Base-by-base conservation (phyloP, 2,797 vertebrate genomes). In the Selene dorsalis region DNA sequence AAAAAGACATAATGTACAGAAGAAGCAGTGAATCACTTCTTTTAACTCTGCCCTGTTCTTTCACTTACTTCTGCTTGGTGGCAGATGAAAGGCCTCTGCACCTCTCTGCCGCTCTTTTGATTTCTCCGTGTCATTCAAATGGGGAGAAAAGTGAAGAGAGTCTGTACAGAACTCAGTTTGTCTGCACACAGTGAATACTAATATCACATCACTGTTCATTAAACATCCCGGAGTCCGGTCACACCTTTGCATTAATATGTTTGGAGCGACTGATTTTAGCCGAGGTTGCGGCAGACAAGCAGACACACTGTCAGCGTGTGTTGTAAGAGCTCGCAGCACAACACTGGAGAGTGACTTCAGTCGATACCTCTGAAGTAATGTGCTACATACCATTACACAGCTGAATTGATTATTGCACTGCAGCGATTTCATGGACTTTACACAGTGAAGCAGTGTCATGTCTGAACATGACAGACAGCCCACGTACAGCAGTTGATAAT, bases 61-160 rank as follows among this genome's bases (percentile, higher is more conserved):
- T 82, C 77, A 61, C 80, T 85, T 84, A 74, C 65, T 82, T 83
- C 80, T 86, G 76, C 84, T 83, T 32, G 22, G 79, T 71, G 73
- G 83, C 73, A 90, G 84, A 93, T 91, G 78, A 91, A 92, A 90
- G 77, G 68, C 80, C 77, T 84, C 68, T 47, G 60, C 5, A 79
- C 64, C 75, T 87, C 81, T 81, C 69, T 59, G 70, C 52, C 62
- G 24, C 79, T 76, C 89, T 77, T 91, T 83, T 90, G 84, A 90
- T 91, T 87, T 79, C 74, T 81, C 71, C 65, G 73, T 88, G 79
- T 84, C 87, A 89, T 85, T 89, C 75, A 84, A 79, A 87, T 66
- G 20, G 82, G 63, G 30, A 52, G 63, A 20, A 76, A 72, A 77
- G 60, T 62, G 66, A 84, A 75, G 73, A 24, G 50, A 80, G 72